phyloP scores from a whole-genome alignment of 2,797 vertebrate species.

The Gymnopithys bicolor region DNA sequence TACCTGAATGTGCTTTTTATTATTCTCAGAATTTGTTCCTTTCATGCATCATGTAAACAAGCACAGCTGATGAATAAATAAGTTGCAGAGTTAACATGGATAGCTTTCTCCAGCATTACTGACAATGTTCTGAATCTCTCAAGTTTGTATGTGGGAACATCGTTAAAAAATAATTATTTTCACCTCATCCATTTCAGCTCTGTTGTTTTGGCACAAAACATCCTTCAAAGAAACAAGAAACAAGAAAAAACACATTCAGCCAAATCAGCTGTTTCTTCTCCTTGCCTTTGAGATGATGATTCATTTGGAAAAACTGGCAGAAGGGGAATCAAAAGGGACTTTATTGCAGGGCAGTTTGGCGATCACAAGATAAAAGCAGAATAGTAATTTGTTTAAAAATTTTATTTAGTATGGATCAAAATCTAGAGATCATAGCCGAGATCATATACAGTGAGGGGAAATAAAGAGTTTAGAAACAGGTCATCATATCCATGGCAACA shows the following conservation, averaged over 20 bases:
- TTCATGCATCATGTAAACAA: neutral
- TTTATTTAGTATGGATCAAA: neutral
- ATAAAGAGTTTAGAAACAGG: neutral
- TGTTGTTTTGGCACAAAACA: neutral
- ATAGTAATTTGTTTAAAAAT: neutral
- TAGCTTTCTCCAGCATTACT: neutral
- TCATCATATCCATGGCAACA: slow-evolving; percentile 31
- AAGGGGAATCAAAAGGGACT: neutral
- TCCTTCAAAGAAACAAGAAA: neutral
- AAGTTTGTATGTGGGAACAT: neutral
- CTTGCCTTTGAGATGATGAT: neutral
- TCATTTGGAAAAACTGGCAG: neutral
- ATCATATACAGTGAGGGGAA: neutral
- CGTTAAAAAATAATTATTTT: neutral
- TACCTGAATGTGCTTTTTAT: neutral
- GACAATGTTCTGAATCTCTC: neutral
- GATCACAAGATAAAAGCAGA: neutral
- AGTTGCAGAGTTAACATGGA: neutral
- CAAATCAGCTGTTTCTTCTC: neutral
- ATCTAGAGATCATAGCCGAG: neutral
- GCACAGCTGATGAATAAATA: neutral
- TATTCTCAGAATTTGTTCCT: neutral
- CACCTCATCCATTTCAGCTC: neutral
- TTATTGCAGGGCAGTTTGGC: neutral
- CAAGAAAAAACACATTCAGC: neutral